These are phyloP conservation scores for Capreolus pygargus DNA, from an alignment of 2,113 vertebrate genomes.

Conservation along the genomic window DNA sequence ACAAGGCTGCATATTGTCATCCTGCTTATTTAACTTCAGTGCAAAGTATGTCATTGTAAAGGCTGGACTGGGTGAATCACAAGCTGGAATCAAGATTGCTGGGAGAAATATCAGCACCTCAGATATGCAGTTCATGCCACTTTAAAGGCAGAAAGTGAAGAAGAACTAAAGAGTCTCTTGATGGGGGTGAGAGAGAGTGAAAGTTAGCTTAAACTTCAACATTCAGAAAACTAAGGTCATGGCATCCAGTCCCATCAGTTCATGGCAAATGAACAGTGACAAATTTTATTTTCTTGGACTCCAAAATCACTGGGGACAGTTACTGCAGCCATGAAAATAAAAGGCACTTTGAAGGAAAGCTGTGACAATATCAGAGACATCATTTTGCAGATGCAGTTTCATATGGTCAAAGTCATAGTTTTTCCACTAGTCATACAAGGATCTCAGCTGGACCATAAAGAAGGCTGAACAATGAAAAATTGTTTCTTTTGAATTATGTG, in stretches of 20 bases:
- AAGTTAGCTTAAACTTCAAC: background rate
- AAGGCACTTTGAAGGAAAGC: background rate
- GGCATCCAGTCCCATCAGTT: background rate
- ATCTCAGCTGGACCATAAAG: background rate
- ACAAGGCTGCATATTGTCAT: background rate
- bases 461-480: background rate
- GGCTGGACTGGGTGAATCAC: background rate
- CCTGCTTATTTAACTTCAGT: background rate
- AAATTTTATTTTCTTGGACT: background rate
- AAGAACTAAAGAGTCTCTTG: background rate
- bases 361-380: background rate
- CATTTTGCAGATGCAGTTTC: background rate
- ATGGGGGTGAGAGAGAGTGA: background rate
- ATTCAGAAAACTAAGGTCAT: background rate
- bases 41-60: background rate
- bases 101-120: background rate
- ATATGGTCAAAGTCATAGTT: background rate
- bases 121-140: background rate
- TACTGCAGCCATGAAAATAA: background rate
- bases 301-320: background rate
- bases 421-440: background rate
- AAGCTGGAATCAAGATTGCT: background rate
- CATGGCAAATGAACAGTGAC: background rate
- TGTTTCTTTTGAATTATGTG: background rate
- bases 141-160: background rate